Evolutionary conservation across 2,113 vertebrate species (phyloP), one percentile per base, ranked within the genome.

Genomic region (Lutjanus erythropterus): DNA sequence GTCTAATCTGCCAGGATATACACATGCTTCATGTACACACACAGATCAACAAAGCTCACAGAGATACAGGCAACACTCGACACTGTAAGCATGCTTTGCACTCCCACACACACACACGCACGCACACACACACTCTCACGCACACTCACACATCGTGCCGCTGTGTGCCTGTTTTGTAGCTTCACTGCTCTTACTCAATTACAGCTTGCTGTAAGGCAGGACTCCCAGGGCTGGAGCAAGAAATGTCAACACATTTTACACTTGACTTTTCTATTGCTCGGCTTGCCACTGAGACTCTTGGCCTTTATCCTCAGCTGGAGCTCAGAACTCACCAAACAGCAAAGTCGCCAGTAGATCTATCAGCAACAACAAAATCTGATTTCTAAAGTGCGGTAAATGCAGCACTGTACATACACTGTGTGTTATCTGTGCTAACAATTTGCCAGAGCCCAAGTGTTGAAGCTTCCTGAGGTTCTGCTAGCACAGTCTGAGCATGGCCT

Each of bases 191-290:
- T 75, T 66, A 72, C 86, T 92, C 89, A 49, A 78, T 87, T 88
- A 88, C 86, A 87, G 81, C 60, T 75, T 62, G 88, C 84, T 83
- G 83, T 69, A 46, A 81, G 88, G 76, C 46, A 76, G 74, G 56
- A 52, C 75, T 88, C 86, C 84, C 80, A 21, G 39, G 78, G 78
- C 83, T 25, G 70, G 71, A 78, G 84, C 72, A 23, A 68, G 75
- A 84, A 90, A 88, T 71, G 78, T 87, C 89, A 88, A 90, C 91
- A 86, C 82, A 70, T 90, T 91, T 78, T 86, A 76, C 79, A 89
- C 87, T 88, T 55, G 72, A 88, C 83, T 90, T 83, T 84, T 85
- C 70, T 67, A 52, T 72, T 33, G 67, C 67, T 75, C 35, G 3
- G 41, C 50, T 77, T 53, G n/a, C 73, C 73, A 16, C 62, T 2